phyloP scores from a whole-genome alignment of 1,140 invertebrate genomes.

The Micrasema minimum region DNA sequence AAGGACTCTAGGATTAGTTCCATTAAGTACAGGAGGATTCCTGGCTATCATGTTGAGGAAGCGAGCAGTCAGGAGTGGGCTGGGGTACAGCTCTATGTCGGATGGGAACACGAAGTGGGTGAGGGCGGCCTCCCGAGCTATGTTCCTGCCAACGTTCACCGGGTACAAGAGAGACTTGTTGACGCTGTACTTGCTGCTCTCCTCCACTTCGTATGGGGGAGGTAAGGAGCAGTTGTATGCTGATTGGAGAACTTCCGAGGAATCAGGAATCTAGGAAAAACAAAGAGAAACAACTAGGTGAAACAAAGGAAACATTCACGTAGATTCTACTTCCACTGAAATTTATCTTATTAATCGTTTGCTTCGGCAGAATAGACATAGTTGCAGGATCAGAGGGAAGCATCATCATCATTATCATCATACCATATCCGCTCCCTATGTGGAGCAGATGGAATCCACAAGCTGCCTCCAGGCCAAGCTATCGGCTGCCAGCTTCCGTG shows the following conservation, averaged over 20 bases:
- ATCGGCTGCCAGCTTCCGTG: too few relatives aligned
- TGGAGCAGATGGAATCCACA: too few relatives aligned
- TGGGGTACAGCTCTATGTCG: conserved; percentile 90
- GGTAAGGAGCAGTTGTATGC: conserved; percentile 78
- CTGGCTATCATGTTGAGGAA: conserved; percentile 86
- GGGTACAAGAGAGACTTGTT: conserved; percentile 86
- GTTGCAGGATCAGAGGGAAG: too few relatives aligned
- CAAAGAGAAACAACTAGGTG: too few relatives aligned
- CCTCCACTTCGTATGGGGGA: conserved; percentile 74
- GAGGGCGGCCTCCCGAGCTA: conserved; percentile 80
- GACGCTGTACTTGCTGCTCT: conserved; percentile 77
- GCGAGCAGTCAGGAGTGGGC: conserved; percentile 77
- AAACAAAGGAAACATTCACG: too few relatives aligned
- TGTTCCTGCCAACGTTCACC: conserved; percentile 88
- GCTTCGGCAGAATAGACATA: too few relatives aligned
- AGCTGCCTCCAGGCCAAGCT: too few relatives aligned
- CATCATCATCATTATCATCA: too few relatives aligned
- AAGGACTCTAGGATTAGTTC: conserved; percentile 80
- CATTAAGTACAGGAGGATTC: conserved; percentile 72
- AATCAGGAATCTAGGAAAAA: conserved; percentile 72
- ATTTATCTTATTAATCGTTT: too few relatives aligned
- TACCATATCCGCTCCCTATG: too few relatives aligned
- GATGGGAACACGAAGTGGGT: conserved; percentile 87
- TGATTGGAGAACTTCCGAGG: conserved; percentile 76
- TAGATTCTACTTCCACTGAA: too few relatives aligned